Evolutionary conservation across 2,113 vertebrate species (phyloP).

Genomic region (human): GRCh38 chr1:70548501-70549000

Average conservation of each 20-base stretch:
- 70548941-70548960: background rate
- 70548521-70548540: background rate
- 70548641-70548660: background rate
- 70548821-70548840: background rate
- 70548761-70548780: background rate
- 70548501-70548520: background rate
- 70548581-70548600: background rate
- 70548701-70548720: background rate
- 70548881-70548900: background rate
- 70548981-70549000: background rate
- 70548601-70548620: background rate
- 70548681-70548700: background rate
- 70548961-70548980: too few species aligned
- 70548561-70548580: background rate
- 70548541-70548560: background rate
- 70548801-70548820: background rate
- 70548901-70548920: too few species aligned
- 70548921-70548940: background rate
- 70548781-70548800: background rate
- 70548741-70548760: background rate
- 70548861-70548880: background rate
- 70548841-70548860: background rate
- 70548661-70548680: background rate
- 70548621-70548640: background rate
- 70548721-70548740: background rate